Evolutionary conservation across 2,113 vertebrate genomes (phyloP).

Genomic region (Hymenochirus boettgeri): DNA sequence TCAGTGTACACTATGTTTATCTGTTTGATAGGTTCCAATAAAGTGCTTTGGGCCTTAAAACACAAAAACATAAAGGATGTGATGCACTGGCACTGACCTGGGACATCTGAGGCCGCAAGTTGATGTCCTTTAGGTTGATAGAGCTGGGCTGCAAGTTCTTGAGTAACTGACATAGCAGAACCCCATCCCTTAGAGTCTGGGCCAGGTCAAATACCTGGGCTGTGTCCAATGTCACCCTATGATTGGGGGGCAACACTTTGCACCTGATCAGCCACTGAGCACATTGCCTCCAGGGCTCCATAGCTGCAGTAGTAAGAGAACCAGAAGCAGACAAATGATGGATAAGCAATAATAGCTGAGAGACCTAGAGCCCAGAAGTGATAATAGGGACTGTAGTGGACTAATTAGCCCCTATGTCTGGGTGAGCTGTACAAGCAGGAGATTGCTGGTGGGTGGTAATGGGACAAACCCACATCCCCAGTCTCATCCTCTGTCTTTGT

Average conservation of each 20-base stretch:
- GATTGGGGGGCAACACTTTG: conserved; percentile 89
- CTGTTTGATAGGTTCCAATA: background rate
- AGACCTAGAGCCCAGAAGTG: background rate
- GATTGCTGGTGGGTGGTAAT: background rate
- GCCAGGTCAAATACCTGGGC: conserved; percentile 95
- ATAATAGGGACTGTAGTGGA: background rate
- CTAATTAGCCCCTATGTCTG: background rate
- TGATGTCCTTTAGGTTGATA: conserved; percentile 95
- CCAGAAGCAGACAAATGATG: background rate
- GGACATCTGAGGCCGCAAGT: conserved; percentile 93
- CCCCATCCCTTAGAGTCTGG: conserved; percentile 90
- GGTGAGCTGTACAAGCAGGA: background rate
- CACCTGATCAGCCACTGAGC: conserved; percentile 90
- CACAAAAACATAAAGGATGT: too few species aligned
- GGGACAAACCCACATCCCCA: background rate
- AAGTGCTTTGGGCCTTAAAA: background rate
- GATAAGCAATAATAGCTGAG: too few species aligned
- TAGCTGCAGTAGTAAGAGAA: conserved; percentile 33
- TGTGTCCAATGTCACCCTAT: conserved; percentile 90
- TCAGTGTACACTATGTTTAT: background rate
- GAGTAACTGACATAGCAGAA: conserved; percentile 90
- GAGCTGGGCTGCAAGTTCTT: conserved; percentile 84
- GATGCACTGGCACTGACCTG: conserved; percentile 67
- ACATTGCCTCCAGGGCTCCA: conserved; percentile 95
- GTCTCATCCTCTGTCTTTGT: background rate